Conservation (phyloP, 2,888 invertebrate species). For the Folsomia manolachei region DNA sequence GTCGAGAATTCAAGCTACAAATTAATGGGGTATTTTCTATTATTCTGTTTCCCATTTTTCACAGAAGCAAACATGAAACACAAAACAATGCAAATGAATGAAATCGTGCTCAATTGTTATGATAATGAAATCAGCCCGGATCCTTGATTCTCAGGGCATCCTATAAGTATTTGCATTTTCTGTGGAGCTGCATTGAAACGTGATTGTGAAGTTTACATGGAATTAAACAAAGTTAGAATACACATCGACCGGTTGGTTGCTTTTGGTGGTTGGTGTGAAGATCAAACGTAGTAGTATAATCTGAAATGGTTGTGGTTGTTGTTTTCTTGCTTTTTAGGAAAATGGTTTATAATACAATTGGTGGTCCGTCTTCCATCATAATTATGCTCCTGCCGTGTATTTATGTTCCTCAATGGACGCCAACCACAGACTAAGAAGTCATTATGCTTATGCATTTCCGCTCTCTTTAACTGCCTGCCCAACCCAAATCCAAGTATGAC, state of each 20-base stretch:
- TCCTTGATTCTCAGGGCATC: neutral
- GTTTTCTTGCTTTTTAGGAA: neutral
- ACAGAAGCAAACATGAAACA: neutral
- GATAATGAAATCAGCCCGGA: neutral
- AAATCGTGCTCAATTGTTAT: neutral
- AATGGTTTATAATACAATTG: neutral
- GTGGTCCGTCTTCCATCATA: too few relatives aligned
- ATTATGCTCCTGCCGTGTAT: neutral
- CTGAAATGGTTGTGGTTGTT: too few relatives aligned
- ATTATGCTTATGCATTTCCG: neutral
- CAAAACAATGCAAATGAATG: neutral
- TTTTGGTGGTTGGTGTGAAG: too few relatives aligned
- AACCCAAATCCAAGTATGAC: neutral
- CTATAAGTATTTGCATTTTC: neutral
- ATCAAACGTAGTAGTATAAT: too few relatives aligned
- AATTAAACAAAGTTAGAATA: too few relatives aligned
- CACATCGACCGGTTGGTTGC: too few relatives aligned
- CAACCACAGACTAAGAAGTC: neutral
- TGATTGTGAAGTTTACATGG: neutral
- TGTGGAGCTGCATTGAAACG: neutral
- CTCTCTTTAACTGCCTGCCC: neutral
- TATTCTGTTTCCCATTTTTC: too few relatives aligned
- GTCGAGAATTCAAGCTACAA: too few relatives aligned
- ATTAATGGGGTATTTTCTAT: too few relatives aligned
- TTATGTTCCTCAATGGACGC: neutral